These are phyloP conservation scores for Lucinisca nassula DNA, from an alignment of 2,888 invertebrate species.

Conservation along the genomic window DNA sequence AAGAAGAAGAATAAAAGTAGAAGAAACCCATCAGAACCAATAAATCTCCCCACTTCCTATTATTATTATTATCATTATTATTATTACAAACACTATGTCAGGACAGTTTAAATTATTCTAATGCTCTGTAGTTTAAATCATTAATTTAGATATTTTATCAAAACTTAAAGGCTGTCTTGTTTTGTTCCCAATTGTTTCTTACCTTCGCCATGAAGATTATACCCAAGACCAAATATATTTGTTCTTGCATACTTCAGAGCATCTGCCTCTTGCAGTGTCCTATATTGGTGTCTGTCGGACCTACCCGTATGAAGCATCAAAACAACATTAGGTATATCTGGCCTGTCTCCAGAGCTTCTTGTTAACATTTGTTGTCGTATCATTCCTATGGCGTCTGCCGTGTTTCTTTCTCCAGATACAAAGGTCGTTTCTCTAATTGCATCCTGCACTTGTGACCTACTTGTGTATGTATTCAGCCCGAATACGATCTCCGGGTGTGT, in stretches of 20 bases:
- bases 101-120: too few relatives aligned
- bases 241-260: constrained; percentile 72
- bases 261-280: constrained; percentile 72
- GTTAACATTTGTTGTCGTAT: constrained; percentile 77
- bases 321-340: constrained; percentile 72
- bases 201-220: constrained; percentile 49
- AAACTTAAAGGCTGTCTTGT: too few relatives aligned
- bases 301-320: constrained; percentile 76
- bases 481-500: constrained; percentile 76
- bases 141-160: too few relatives aligned
- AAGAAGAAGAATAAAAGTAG: too few relatives aligned
- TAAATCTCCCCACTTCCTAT: too few relatives aligned
- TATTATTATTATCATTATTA: too few relatives aligned
- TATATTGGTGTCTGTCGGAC: constrained; percentile 67
- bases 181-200: too few relatives aligned
- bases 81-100: too few relatives aligned
- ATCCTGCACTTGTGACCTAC: constrained; percentile 47
- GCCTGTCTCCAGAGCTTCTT: constrained; percentile 63
- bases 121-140: too few relatives aligned
- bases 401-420: constrained; percentile 70
- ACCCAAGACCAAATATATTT: constrained; percentile 77
- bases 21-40: too few relatives aligned
- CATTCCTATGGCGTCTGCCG: constrained; percentile 69
- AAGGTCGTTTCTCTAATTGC: constrained; percentile 67
- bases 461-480: constrained; percentile 56